Evolutionary conservation across 1,140 invertebrate species (phyloP).

Genomic region (Hyles euphorbiae): DNA sequence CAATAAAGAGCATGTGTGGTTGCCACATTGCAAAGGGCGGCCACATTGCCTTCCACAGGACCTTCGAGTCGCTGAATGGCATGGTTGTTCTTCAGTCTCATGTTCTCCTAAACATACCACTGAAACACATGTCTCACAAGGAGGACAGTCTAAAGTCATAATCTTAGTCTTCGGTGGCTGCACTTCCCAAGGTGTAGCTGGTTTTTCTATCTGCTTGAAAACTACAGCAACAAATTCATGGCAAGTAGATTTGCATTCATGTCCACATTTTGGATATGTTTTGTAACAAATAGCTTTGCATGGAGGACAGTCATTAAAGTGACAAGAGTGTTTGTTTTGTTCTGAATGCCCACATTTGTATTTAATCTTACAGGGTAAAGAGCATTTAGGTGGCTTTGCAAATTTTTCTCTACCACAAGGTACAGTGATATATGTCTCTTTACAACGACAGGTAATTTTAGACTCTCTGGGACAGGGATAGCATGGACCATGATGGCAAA

Average conservation of each 20-base stretch:
- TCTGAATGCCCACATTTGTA: conserved; percentile 85
- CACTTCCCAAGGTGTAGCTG: conserved; percentile 86
- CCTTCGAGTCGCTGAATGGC: conserved; percentile 80
- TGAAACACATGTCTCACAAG: conserved; percentile 82
- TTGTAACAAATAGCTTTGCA: conserved; percentile 85
- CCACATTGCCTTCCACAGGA: conserved; percentile 88
- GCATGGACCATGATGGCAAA: conserved; percentile 92
- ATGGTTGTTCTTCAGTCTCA: conserved; percentile 85
- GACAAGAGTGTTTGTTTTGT: conserved; percentile 86
- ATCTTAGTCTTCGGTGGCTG: conserved; percentile 79
- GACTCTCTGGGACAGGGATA: conserved; percentile 91
- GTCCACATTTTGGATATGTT: conserved; percentile 80
- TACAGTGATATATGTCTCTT: conserved; percentile 85
- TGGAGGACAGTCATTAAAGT: conserved; percentile 91
- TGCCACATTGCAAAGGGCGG: conserved; percentile 81
- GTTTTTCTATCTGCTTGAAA: conserved; percentile 77
- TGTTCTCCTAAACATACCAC: conserved; percentile 90
- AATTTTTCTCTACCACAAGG: conserved; percentile 90
- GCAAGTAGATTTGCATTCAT: conserved; percentile 85
- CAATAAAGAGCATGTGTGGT: conserved; percentile 84
- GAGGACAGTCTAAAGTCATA: conserved; percentile 81
- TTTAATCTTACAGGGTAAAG: conserved; percentile 80
- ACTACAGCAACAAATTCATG: conserved; percentile 87
- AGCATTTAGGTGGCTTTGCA: conserved; percentile 87
- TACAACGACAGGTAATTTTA: conserved; percentile 89